Evolutionary conservation across 92 coral and sea anemone genomes (phyloP).

Genomic region (Actinostola sp.): DNA sequence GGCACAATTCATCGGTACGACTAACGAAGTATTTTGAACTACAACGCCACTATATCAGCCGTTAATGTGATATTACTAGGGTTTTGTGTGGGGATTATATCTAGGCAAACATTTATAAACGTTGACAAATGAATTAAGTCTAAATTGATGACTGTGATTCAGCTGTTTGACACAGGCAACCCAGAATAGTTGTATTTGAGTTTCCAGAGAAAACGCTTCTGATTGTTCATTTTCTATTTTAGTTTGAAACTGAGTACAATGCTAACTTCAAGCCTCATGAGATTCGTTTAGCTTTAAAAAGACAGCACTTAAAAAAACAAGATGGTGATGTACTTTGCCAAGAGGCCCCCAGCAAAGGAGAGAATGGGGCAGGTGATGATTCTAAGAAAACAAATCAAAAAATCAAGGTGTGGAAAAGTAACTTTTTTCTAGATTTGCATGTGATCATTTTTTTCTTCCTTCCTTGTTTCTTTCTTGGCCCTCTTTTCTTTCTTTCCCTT

Average conservation of each 20-base stretch:
- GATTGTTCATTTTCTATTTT: background rate
- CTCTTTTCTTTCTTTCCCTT: no score
- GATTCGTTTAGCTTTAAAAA: slow-evolving; percentile 8
- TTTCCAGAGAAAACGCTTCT: no score
- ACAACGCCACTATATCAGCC: slow-evolving; percentile 8
- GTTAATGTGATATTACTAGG: no score
- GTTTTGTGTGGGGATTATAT: no score
- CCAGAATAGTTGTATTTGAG: background rate
- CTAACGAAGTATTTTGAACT: slow-evolving; percentile 19
- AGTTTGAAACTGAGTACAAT: slow-evolving; percentile 65
- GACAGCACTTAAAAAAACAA: background rate
- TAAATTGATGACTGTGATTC: background rate
- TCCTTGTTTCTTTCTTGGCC: no score
- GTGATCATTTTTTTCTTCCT: no score
- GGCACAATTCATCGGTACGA: background rate
- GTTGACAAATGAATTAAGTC: no score
- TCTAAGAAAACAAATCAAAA: background rate
- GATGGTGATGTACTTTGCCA: background rate
- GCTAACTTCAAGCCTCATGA: slow-evolving; percentile 62
- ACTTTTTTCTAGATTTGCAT: background rate
- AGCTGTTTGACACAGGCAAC: slow-evolving; percentile 15
- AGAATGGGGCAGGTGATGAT: background rate
- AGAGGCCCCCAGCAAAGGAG: background rate
- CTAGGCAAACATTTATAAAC: no score
- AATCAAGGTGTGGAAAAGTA: background rate